Base-by-base conservation (phyloP, 1,140 invertebrate genomes). In the Monomorium pharaonis region DNA sequence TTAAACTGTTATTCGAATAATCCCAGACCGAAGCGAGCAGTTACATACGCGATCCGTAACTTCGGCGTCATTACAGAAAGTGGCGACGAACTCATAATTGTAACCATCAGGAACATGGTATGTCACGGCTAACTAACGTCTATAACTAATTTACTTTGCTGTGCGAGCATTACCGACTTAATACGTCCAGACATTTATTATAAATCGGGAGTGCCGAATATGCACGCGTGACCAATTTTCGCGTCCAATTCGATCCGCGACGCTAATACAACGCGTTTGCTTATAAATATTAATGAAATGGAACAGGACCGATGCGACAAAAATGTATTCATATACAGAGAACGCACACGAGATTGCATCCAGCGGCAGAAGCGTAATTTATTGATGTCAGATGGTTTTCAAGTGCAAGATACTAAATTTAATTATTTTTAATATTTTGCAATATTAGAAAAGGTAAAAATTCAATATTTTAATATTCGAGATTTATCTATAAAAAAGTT, bases 1-100 rank as follows among this genome's bases (percentile, higher is more conserved):
- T 83, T 83, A 83, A 80, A 83, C 67, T 74, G 67, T 83, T 83
- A 83, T 83, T 62, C 67, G 51, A 83, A 83, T 83, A 74, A 74
- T 83, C 18, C 24, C 24, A 27, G 37, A 83, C 37, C 37, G n/a
- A 60, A 83, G 77, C 77, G 77, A 44, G 47, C 62, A 69, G 49
- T 80, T 54, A 54, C 67, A 62, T 69, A 14, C 78, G 65, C 78
- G 65, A 72, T 74, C 21, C 14, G 78, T 74, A 83, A 83, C 67
- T 83, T 83, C n/a, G 24, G 16, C 51, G 37, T 6, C 78, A 27
- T 74, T 44, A 21, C 63, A 18, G 51, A 83, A 60, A 74, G 37
- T 83, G 67, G 27, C 42, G 24, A 72, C 78, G n/a, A 58, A 42
- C 78, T 83, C 67, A 74, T 83, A 83, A 83, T 83, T 83, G 54